phyloP scores from a whole-genome alignment of 1,140 invertebrate genomes.

The Hetaerina americana region DNA sequence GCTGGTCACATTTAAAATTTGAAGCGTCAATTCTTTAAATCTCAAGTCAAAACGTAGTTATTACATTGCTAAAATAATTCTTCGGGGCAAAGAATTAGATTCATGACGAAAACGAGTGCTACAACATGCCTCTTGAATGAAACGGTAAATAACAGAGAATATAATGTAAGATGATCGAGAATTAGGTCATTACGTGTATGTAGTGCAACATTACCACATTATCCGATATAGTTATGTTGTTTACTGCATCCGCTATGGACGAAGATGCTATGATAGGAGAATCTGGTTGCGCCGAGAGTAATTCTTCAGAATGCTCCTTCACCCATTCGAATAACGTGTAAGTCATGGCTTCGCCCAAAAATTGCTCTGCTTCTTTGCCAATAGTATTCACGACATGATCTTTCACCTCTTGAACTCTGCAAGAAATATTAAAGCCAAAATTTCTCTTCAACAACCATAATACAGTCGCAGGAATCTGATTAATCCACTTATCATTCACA shows the following conservation, averaged over 20 bases:
- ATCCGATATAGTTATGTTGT: neutral
- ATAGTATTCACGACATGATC: constrained; percentile 49
- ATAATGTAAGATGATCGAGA: neutral
- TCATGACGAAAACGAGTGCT: too few species aligned
- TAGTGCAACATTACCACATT: neutral
- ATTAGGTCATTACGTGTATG: neutral
- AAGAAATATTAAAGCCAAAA: too few species aligned
- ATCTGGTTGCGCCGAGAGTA: constrained; percentile 57
- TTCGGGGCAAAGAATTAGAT: too few species aligned
- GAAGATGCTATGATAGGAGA: neutral
- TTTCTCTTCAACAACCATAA: too few species aligned
- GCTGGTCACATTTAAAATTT: too few species aligned
- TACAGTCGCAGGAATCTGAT: too few species aligned
- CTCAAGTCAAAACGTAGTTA: too few species aligned
- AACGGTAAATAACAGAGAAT: too few species aligned
- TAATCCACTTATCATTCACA: too few species aligned
- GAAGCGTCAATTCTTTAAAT: too few species aligned
- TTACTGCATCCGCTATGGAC: neutral
- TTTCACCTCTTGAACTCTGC: constrained; percentile 57
- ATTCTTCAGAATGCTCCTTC: constrained; percentile 63
- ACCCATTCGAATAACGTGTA: constrained; percentile 87
- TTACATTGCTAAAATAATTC: too few species aligned
- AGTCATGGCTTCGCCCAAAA: constrained; percentile 82
- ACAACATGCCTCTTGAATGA: too few species aligned
- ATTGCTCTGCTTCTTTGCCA: constrained; percentile 58